phyloP scores from a whole-genome alignment of 1,140 invertebrate genomes.

The Meloidogyne chitwoodi region DNA sequence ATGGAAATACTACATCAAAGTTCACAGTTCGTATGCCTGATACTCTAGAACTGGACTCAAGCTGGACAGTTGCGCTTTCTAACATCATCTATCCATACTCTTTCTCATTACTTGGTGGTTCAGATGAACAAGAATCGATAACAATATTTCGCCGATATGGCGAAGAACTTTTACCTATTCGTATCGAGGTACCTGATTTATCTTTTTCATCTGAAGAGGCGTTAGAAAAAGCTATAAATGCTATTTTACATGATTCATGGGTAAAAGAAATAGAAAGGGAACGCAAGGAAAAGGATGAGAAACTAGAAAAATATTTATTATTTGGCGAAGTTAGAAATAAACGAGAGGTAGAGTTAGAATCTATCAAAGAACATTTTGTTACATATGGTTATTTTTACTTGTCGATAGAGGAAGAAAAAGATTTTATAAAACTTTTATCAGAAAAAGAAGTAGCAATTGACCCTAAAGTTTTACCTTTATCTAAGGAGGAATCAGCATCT shows the following conservation, averaged over 20 bases:
- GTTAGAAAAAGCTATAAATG: not conserved
- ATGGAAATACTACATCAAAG: not conserved
- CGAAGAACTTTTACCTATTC: not conserved
- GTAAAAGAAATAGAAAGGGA: not conserved
- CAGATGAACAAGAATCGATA: not conserved
- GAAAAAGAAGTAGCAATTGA: too few relatives aligned
- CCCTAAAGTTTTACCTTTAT: too few relatives aligned
- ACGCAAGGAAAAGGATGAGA: not conserved
- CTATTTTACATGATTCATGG: not conserved
- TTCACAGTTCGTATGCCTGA: conserved; percentile 13
- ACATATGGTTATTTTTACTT: too few relatives aligned
- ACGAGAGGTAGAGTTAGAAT: too few relatives aligned
- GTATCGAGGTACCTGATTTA: not conserved
- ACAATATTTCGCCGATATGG: not conserved
- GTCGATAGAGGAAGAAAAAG: too few relatives aligned
- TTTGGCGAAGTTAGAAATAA: too few relatives aligned
- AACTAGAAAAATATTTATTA: not conserved
- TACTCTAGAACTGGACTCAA: conserved; percentile 14
- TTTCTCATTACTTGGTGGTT: not conserved
- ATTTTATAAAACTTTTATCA: too few relatives aligned
- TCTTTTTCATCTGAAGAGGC: not conserved
- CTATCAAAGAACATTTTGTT: too few relatives aligned
- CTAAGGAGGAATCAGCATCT: too few relatives aligned
- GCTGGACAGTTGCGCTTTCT: conserved; percentile 20
- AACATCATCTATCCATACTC: conserved; percentile 20